phyloP scores from a whole-genome alignment of 2,113 vertebrate genomes.

The Beaufortia kweichowensis region DNA sequence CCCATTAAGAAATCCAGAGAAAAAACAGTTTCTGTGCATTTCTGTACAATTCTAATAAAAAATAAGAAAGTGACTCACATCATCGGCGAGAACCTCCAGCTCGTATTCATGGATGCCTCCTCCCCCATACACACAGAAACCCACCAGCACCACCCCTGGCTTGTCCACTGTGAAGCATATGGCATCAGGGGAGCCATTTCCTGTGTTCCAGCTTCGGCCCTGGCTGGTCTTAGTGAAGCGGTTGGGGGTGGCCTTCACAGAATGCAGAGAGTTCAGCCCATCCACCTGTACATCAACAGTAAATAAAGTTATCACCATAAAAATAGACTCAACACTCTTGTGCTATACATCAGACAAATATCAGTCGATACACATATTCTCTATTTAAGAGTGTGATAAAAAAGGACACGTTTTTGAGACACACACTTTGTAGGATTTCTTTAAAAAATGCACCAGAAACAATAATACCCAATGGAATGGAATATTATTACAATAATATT shows the following conservation, averaged over 20 bases:
- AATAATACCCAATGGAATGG: no score
- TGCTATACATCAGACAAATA: no score
- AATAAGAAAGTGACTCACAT: slow-evolving; percentile 77
- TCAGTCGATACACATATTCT: no score
- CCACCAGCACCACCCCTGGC: slow-evolving; percentile 91
- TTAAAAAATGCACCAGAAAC: no score
- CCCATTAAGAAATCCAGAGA: no score
- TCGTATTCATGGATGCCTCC: slow-evolving; percentile 98
- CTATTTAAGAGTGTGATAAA: no score
- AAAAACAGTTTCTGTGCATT: no score
- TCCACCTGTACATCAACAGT: slow-evolving; percentile 77
- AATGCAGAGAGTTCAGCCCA: slow-evolving; percentile 92
- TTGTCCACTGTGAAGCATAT: slow-evolving; percentile 97
- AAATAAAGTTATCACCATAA: background rate
- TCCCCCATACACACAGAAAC: slow-evolving; percentile 96
- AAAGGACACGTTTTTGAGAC: no score
- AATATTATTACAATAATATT: no score
- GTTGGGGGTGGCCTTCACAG: slow-evolving; percentile 93
- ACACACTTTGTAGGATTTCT: no score
- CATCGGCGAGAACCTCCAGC: slow-evolving; percentile 93
- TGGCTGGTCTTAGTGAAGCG: slow-evolving; percentile 98
- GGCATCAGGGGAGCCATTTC: slow-evolving; percentile 96
- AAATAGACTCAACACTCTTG: no score
- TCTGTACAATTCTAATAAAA: no score
- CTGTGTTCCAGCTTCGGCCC: slow-evolving; percentile 98